Evolutionary conservation across 2,113 vertebrate species (phyloP).

Genomic region (Columba livia): DNA sequence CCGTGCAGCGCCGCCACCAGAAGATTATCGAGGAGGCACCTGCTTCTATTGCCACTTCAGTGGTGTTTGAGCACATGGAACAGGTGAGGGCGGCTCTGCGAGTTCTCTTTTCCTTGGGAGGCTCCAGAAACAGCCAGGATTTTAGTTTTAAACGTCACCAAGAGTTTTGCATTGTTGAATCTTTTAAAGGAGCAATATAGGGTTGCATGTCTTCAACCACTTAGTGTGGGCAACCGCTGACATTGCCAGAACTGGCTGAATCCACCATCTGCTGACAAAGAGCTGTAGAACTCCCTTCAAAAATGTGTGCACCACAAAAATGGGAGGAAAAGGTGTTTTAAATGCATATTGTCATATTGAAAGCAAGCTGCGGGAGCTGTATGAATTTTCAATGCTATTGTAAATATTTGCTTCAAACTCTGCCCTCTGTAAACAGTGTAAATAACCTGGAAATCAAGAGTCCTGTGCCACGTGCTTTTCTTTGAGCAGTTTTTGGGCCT

Average conservation of each 20-base stretch:
- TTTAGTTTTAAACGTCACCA: fast-evolving
- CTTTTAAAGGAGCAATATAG: fast-evolving
- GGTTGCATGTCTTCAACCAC: not conserved
- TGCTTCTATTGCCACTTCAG: constrained; percentile 88
- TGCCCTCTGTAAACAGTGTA: not conserved
- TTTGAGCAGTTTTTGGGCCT: not conserved
- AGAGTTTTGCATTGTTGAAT: fast-evolving
- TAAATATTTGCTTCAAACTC: not conserved
- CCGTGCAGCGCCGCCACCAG: constrained; percentile 95
- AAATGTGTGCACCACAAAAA: not conserved
- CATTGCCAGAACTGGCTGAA: not conserved
- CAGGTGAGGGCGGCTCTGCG: constrained; percentile 74
- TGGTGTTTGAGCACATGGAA: constrained; percentile 97
- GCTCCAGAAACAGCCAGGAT: not conserved
- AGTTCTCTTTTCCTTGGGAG: not conserved
- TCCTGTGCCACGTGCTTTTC: not conserved
- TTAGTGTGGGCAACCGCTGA: not conserved
- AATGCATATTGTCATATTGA: not conserved
- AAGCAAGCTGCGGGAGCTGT: not conserved
- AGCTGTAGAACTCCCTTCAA: not conserved
- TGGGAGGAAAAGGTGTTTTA: not conserved
- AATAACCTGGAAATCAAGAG: not conserved
- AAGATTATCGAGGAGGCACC: constrained; percentile 99
- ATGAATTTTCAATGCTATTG: not conserved
- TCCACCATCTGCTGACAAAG: not conserved